Evolutionary conservation across 2,113 vertebrate genomes (phyloP), one percentile per base, ranked within the genome.

Genomic region (Sylvilagus bachmani): DNA sequence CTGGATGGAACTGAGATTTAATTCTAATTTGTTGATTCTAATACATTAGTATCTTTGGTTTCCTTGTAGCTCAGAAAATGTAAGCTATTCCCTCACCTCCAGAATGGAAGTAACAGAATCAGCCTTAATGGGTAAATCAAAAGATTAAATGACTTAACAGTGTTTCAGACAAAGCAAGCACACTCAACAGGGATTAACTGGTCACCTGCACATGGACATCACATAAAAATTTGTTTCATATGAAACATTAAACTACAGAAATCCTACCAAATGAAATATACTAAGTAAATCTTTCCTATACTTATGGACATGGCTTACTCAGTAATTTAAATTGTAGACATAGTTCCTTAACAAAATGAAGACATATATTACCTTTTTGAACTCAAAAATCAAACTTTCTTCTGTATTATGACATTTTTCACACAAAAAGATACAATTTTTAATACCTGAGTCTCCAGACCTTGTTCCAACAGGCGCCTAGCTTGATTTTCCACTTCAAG

Each of bases 401-500:
- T 64, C n/a, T 71, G 17, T 77, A 75, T 67, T 64, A 89, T 8
- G 9, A 58, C 17, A 80, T 49, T 87, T 16, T 86, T 87, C 33
- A 86, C 10, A 93, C 94, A 90, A 13, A 86, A 44, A 69, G 10
- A 88, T 89, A 19, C 86, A 89, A 16, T 1, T 25, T 92, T 61
- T 96, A 97, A 98, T 99, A 99, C 99, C 99, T 99, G 99, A 90
- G 99, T 99, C 96, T 99, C 99, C 97, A 99, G 99, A 96, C 99
- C 99, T 96, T 99, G 99, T 90, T 99, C 99, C 93, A 99, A 97
- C 81, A 99, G 97, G 44, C 99, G 98, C 96, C 99, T 99, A 95
- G 99, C 99, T 97, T 99, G 99, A 98, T 99, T 99, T 98, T 99
- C 99, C 92, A 99, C 99, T 98, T 99, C 99, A 94, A 99, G 99